Conservation (phyloP, 1,140 invertebrate genomes). For the Neuroterus valhalla region DNA sequence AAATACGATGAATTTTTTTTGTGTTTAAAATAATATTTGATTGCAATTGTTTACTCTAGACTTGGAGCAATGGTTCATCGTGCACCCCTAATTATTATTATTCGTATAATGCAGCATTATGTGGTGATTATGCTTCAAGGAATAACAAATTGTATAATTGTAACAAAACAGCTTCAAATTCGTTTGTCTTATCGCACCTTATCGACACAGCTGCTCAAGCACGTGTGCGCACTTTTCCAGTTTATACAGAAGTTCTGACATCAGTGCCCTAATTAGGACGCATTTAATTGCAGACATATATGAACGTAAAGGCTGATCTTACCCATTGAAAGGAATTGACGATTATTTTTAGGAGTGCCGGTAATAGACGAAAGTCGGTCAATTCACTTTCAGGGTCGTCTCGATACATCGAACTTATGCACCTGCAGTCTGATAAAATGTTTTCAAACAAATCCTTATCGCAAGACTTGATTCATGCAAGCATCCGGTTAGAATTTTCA, state of each 20-base stretch:
- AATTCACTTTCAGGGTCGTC: slow-evolving; percentile 34
- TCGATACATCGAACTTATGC: slow-evolving; percentile 19
- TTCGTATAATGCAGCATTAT: too few relatives aligned
- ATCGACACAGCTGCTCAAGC: background rate
- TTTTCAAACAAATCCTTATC: slow-evolving; percentile 29
- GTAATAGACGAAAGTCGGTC: slow-evolving; percentile 50
- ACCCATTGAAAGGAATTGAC: slow-evolving; percentile 41
- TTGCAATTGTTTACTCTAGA: too few relatives aligned
- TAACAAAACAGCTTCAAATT: too few relatives aligned
- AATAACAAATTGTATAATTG: too few relatives aligned
- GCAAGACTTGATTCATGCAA: background rate
- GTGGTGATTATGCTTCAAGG: too few relatives aligned
- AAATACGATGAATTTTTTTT: too few relatives aligned
- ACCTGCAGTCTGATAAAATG: slow-evolving; percentile 3
- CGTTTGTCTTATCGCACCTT: too few relatives aligned
- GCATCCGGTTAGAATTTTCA: background rate
- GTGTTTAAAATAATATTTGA: too few relatives aligned
- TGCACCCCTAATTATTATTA: too few relatives aligned
- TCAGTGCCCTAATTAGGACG: slow-evolving; percentile 54
- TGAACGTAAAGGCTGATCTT: background rate
- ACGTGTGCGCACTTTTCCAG: background rate
- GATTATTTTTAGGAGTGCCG: slow-evolving; percentile 49
- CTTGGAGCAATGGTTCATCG: too few relatives aligned
- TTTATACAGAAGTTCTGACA: slow-evolving; percentile 2
- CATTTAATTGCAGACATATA: slow-evolving; percentile 53